Conservation (phyloP, 2,113 vertebrate genomes). For the Pandion haliaetus region DNA sequence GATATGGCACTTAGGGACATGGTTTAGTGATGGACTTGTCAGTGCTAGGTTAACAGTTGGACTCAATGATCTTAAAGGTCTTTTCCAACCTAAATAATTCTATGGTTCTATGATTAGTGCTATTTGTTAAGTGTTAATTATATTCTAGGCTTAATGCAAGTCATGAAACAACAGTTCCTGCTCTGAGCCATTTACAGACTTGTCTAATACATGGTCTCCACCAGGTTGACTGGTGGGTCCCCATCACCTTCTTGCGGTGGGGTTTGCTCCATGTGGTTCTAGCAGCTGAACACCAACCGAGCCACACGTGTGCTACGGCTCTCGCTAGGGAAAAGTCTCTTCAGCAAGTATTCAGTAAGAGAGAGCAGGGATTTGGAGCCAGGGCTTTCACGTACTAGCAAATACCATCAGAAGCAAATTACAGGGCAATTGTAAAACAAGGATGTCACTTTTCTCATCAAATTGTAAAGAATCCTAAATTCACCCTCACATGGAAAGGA, state of each 20-base stretch:
- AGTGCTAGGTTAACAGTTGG: too few relatives aligned
- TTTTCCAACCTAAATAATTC: too few relatives aligned
- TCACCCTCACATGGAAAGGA: not conserved
- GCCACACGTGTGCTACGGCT: fast-evolving
- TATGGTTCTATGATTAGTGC: not conserved
- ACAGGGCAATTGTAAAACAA: not conserved
- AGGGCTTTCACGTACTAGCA: fast-evolving
- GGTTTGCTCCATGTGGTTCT: not conserved
- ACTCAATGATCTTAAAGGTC: too few relatives aligned
- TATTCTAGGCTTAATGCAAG: not conserved
- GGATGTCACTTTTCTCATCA: not conserved
- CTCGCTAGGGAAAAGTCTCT: fast-evolving
- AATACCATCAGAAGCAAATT: not conserved
- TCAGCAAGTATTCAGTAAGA: not conserved
- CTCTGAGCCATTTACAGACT: not conserved
- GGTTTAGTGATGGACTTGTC: too few relatives aligned
- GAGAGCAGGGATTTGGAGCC: not conserved
- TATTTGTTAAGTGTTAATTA: not conserved
- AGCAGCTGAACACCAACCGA: fast-evolving
- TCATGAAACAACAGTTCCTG: not conserved
- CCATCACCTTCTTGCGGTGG: not conserved
- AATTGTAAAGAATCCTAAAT: not conserved
- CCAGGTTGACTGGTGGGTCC: not conserved
- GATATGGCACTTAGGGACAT: too few relatives aligned
- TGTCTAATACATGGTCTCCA: not conserved